Evolutionary conservation across 1,140 invertebrate species (phyloP), one percentile per base, ranked within the genome.

Genomic region (Solen grandis): DNA sequence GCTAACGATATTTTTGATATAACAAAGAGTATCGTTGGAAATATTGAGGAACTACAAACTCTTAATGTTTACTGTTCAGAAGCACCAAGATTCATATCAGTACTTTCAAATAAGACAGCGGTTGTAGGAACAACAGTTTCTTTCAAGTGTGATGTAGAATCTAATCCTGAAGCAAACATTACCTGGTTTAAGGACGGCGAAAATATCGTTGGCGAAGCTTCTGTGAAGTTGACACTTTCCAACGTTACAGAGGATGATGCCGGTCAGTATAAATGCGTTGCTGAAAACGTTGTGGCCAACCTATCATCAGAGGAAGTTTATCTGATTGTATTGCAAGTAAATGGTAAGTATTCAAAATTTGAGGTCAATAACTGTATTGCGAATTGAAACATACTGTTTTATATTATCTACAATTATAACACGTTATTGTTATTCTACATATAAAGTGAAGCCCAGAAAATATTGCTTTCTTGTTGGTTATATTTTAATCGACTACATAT

Each of bases 51-150:
- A 14, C 33, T 75, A 33, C n/a, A 63, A 2, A 33, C 63, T 10
- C 14, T 13, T 19, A 63, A 75, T 46, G 27, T 54, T 0, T 75
- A 63, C 29, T 75, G 73, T 41, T 75, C 60, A 2, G 59, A 62
- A 19, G 57, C 73, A 25, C 73, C 73, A 50, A 25, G 8, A n/a
- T 50, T 63, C 27, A 1, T 50, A 2, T 27, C 13, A 10, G 22
- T 41, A 22, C 38, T 54, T 14, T 29, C 50, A 54, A 75, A 75
- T 31, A 16, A 46, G 25, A 63, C 73, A 1, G 73, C 54, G 13
- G 33, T 63, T 2, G 36, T 25, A 22, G 73, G 73, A 33, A 35
- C 25, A 16, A 36, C 41, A 52, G 57, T 63, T 3, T 0, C 10
- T 3, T 31, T 75, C 36, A 46, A 27, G 10, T 75, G 73, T 46